These are phyloP conservation scores for Cloeon dipterum DNA, from an alignment of 2,888 invertebrate genomes.

Conservation along the genomic window DNA sequence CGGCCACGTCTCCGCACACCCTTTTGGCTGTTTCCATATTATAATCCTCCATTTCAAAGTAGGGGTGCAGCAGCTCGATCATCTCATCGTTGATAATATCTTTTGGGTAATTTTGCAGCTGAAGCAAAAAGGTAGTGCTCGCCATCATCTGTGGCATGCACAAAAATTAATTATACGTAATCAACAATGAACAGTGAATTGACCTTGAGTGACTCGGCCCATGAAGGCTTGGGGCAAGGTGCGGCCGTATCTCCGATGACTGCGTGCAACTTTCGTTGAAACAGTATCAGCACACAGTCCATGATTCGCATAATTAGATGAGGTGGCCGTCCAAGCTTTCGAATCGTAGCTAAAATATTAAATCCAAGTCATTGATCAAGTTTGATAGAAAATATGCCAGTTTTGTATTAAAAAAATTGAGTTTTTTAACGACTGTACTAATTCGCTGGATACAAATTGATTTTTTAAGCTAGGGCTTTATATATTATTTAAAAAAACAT, in stretches of 20 bases:
- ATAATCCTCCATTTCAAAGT: slow-evolving; percentile 90
- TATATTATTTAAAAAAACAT: too few relatives aligned
- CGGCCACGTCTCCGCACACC: slow-evolving; percentile 92
- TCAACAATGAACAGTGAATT: background rate
- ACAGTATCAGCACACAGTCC: slow-evolving; percentile 86
- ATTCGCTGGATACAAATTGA: too few relatives aligned
- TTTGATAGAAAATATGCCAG: too few relatives aligned
- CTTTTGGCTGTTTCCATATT: slow-evolving; percentile 90
- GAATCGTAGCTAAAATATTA: slow-evolving; percentile 52
- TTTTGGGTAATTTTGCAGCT: slow-evolving; percentile 85
- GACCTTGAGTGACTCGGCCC: slow-evolving; percentile 86
- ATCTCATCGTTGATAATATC: slow-evolving; percentile 94
- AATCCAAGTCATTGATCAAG: too few relatives aligned
- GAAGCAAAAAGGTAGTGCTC: slow-evolving; percentile 72
- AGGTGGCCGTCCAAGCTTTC: slow-evolving; percentile 85
- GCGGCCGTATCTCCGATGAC: slow-evolving; percentile 58
- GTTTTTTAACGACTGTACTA: too few relatives aligned
- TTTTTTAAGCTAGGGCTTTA: too few relatives aligned
- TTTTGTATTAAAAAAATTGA: too few relatives aligned
- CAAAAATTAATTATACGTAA: background rate
- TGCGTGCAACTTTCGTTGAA: slow-evolving; percentile 69
- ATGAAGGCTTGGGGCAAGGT: slow-evolving; percentile 80
- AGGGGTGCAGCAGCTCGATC: slow-evolving; percentile 77
- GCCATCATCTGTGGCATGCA: slow-evolving; percentile 94
- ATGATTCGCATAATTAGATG: slow-evolving; percentile 95